Evolutionary conservation across 1,140 invertebrate species (phyloP).

Genomic region (Neelides sp.): DNA sequence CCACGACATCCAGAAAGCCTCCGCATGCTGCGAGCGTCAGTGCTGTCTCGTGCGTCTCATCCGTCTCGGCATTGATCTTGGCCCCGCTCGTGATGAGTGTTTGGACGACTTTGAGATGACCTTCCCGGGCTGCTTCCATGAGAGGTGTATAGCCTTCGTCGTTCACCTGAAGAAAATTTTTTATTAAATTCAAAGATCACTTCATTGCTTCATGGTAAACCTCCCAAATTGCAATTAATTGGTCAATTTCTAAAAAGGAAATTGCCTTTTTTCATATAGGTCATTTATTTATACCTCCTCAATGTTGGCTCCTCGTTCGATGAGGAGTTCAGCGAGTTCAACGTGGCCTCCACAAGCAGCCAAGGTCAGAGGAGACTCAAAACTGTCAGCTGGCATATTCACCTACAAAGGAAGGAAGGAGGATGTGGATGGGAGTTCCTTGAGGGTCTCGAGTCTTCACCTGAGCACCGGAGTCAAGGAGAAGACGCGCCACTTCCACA

Average conservation of each 20-base stretch:
- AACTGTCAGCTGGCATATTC: conserved; percentile 98
- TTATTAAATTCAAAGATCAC: too few species aligned
- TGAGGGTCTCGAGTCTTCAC: conserved; percentile 36
- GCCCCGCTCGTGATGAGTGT: conserved; percentile 84
- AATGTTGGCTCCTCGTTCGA: conserved; percentile 94
- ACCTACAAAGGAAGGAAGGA: conserved; percentile 43
- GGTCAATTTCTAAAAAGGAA: too few species aligned
- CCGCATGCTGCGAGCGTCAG: conserved; percentile 93
- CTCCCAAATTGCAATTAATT: too few species aligned
- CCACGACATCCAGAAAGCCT: conserved; percentile 92
- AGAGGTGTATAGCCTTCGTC: conserved; percentile 99
- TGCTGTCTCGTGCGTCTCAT: conserved; percentile 96
- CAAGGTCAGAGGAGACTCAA: conserved; percentile 94
- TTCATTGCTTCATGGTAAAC: too few species aligned
- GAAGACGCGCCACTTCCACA: conserved; percentile 80
- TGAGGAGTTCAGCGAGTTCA: conserved; percentile 82
- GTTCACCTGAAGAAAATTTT: conserved; percentile 51
- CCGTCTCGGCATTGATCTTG: conserved; percentile 94
- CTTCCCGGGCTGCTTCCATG: conserved; percentile 95
- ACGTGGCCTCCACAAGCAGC: conserved; percentile 97
- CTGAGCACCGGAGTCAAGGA: conserved; percentile 93
- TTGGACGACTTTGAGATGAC: conserved; percentile 96
- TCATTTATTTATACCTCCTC: conserved; percentile 58
- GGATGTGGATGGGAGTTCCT: not conserved
- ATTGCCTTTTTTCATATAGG: not conserved